A percentile compares a stretch with the other conserved stretches of the same genome.
phyloP scores from a whole-genome alignment of 2,888 invertebrate species.

The Diarsia rubi region DNA sequence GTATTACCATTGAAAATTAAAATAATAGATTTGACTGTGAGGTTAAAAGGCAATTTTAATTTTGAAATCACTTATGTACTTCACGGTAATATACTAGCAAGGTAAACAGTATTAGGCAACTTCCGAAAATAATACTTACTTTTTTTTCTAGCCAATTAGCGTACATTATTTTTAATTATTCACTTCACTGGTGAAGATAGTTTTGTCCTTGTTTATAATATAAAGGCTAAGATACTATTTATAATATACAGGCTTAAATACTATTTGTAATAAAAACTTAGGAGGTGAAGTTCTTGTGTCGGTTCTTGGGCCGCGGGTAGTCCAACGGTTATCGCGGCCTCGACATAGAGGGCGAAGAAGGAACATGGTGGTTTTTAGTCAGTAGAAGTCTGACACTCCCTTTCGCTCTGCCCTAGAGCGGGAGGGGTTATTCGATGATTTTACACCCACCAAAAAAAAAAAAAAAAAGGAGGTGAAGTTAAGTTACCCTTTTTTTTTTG shows the following conservation, averaged over 20 bases:
- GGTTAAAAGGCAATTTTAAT: conserved; percentile 7
- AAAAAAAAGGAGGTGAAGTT: neutral
- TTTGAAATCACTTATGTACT: conserved; percentile 12
- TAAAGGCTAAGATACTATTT: neutral
- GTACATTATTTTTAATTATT: neutral
- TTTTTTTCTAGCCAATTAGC: neutral
- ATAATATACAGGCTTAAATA: conserved; percentile 1
- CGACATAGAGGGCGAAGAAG: no score
- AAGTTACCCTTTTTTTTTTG: neutral
- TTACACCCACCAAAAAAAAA: no score
- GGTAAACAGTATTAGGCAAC: conserved; percentile 16
- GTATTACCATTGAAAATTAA: conserved; percentile 2
- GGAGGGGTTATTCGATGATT: no score
- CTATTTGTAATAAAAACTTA: neutral
- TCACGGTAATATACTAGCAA: conserved; percentile 24
- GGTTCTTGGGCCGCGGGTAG: no score
- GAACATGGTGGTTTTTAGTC: no score
- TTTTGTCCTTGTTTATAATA: conserved; percentile 19
- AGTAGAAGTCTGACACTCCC: no score
- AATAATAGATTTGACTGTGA: neutral
- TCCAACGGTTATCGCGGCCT: no score
- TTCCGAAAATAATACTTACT: neutral
- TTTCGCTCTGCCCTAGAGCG: no score
- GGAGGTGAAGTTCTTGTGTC: neutral
- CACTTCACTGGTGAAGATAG: neutral